Conservation (phyloP, 2,888 invertebrate genomes). For the Mactromeris polynyma region DNA sequence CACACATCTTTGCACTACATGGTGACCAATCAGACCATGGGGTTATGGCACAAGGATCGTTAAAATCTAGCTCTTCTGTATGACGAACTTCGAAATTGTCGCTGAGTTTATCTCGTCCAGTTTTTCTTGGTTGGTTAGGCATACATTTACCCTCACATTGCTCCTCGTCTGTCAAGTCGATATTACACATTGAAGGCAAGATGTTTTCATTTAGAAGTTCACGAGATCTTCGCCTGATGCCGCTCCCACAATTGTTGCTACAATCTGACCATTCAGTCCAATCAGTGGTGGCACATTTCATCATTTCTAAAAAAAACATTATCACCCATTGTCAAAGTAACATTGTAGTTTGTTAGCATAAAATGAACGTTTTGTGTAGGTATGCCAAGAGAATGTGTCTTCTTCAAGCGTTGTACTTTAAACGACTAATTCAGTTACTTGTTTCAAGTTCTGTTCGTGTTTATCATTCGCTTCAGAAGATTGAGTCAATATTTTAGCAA, state of each 20-base stretch:
- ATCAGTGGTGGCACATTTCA: slow-evolving; percentile 89
- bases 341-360: too few relatives aligned
- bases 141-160: slow-evolving; percentile 83
- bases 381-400: too few relatives aligned
- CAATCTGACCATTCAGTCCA: slow-evolving; percentile 89
- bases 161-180: slow-evolving; percentile 82
- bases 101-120: slow-evolving; percentile 69
- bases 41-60: slow-evolving; percentile 89
- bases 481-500: too few relatives aligned
- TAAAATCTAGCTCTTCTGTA: slow-evolving; percentile 71
- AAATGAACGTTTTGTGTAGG: too few relatives aligned
- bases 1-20: slow-evolving; percentile 93
- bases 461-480: too few relatives aligned
- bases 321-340: too few relatives aligned
- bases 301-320: slow-evolving; percentile 77
- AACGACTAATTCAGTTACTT: too few relatives aligned
- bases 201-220: slow-evolving; percentile 81
- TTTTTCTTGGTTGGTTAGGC: slow-evolving; percentile 64
- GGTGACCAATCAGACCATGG: slow-evolving; percentile 94
- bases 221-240: slow-evolving; percentile 90
- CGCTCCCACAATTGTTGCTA: slow-evolving; percentile 88
- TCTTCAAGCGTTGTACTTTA: too few relatives aligned
- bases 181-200: slow-evolving; percentile 80
- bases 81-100: slow-evolving; percentile 80
- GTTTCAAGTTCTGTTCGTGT: too few relatives aligned